Evolutionary conservation across 1,140 invertebrate species (phyloP), one percentile per base, ranked within the genome.

Genomic region (Trinorchestia longiramus): DNA sequence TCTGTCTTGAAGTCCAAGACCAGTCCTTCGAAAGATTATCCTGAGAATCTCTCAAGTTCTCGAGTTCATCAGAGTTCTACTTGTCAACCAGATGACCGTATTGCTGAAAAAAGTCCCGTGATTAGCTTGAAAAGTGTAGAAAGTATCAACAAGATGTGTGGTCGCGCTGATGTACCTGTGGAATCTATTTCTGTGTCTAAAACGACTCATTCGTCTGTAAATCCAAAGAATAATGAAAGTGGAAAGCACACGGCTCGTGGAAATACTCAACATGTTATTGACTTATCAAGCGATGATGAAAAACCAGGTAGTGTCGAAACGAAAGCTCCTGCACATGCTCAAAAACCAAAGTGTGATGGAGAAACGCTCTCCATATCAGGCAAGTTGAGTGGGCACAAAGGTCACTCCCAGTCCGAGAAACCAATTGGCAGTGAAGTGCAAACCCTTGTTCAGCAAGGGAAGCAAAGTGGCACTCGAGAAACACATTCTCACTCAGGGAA

Each of bases 221-320:
- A 36, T 77, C 36, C 62, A 36, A 77, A 36, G 36, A 77, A 28
- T 77, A 77, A 36, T 36, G 62, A 77, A 8, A 19, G n/a, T 90
- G 41, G 88, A 11, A 90, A 43, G 36, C 41, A 41, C 88, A 4
- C n/a, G 15, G 8, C 88, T 41, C 88, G 0, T 36, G 43, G 36
- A 15, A 90, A 36, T 77, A 3, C 62, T 77, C 62, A 90, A 90
- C 88, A 90, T 95, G 47, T 96, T 53, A 96, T 96, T 95, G 96
- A 96, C 91, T 96, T 96, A 43, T 96, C 96, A 40, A 96, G 96
- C 95, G 96, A 96, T 95, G 96, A 96, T 40, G 96, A 96, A 87
- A 96, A 96, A 88, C 53, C 96, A 40, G n/a, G 95, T 41, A 47
- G 47, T n/a, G 95, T 88, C 57, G 95, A 87, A 95, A 87, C 95